Base-by-base conservation (phyloP, 2,888 invertebrate species). In the Xestia rhomboidea region DNA sequence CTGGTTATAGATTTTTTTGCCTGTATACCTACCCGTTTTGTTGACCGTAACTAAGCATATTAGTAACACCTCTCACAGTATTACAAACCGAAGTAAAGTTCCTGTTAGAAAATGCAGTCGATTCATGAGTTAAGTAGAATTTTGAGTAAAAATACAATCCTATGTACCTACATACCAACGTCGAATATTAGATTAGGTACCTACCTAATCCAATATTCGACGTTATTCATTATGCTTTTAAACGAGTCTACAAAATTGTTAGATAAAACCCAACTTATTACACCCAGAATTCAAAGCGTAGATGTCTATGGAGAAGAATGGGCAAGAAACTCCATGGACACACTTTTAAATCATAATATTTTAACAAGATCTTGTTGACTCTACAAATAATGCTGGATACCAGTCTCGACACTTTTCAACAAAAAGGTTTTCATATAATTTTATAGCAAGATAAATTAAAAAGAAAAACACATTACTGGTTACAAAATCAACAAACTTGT, bases 11-110 rank as follows among this genome's bases (percentile, higher is more conserved):
- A 5, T 46, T n/a, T 34, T 64, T 57, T 49, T 62, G 51, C 24
- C 30, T 34, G 18, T 34, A 18, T 38, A 46, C n/a, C 7, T n/a
- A 51, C n/a, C 77, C 64, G n/a, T 54, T 68, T 77, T 24, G 24
- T 63, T 68, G 77, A 18, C 44, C 63, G 18, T 24, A 68, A 21
- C 10, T 34, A 34, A 62, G 30, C 21, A 49, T 21, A 62, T 51
- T 34, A 18, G 49, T 34, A 10, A 51, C 60, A 76, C 38, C 21
- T 27, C 10, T 44, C 34, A 10, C 30, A 54, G 38, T 24, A 77
- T 38, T 62, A 54, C 15, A 54, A 77, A n/a, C 24, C 18, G 34
- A 51, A 51, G 7, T 30, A 34, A 27, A 44, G 8, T 46, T n/a
- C 27, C 44, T 46, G 49, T 27, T 51, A 41, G 1, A 18, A 69